Percentiles rank a stretch among this genome's conserved stretches.
phyloP scores from a whole-genome alignment of 2,113 vertebrate species.

The Brachypteracias leptosomus region DNA sequence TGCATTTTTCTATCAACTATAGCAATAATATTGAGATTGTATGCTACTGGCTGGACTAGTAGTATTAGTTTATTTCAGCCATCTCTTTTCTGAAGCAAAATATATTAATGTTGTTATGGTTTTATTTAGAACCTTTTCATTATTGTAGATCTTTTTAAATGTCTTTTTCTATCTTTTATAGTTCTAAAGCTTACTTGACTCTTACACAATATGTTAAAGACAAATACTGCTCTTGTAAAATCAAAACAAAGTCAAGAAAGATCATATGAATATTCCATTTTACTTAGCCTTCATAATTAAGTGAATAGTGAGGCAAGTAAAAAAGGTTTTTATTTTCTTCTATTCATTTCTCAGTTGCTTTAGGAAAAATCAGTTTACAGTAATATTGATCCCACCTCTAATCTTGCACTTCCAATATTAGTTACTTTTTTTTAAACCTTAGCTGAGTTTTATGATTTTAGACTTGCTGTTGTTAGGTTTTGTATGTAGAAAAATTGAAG shows the following conservation, averaged over 20 bases:
- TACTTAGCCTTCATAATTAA: neutral
- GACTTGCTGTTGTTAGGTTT: neutral
- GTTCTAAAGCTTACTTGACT: neutral
- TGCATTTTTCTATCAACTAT: neutral
- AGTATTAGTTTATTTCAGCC: neutral
- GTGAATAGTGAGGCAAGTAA: neutral
- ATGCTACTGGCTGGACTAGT: neutral
- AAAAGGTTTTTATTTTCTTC: neutral
- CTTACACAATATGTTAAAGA: neutral
- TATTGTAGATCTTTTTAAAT: neutral
- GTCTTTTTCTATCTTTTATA: neutral
- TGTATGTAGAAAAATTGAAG: neutral
- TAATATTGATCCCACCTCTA: neutral
- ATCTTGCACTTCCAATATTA: neutral
- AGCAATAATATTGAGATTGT: neutral
- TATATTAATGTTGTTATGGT: neutral
- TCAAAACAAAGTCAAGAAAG: neutral
- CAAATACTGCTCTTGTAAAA: neutral
- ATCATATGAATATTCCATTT: fast-evolving
- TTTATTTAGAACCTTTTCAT: neutral
- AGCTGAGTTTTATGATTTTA: neutral
- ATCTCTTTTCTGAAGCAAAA: neutral
- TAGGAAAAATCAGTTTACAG: neutral
- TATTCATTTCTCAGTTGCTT: neutral
- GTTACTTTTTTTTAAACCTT: neutral